Conservation (phyloP, 2,797 vertebrate genomes). For the Sebastes itinus region DNA sequence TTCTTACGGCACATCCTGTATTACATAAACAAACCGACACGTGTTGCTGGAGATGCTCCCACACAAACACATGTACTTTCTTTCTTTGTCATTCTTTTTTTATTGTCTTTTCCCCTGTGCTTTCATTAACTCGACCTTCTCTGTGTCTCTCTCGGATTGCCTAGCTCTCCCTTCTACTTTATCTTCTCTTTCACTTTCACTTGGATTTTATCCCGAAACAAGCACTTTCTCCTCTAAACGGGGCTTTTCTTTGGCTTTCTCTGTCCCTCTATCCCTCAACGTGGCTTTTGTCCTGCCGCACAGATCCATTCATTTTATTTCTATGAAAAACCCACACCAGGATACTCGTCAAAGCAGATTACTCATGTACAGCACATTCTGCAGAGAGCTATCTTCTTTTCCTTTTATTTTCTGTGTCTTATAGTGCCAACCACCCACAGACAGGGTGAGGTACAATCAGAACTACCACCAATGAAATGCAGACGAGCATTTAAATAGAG, state of each 20-base stretch:
- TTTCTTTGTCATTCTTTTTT: slow-evolving; percentile 6
- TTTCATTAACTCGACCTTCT: slow-evolving; percentile 21
- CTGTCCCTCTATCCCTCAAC: slow-evolving; percentile 27
- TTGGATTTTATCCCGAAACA: slow-evolving; percentile 31
- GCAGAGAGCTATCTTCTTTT: slow-evolving; percentile 6
- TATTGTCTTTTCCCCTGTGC: neutral
- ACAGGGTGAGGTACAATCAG: slow-evolving; percentile 37
- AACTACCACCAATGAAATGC: slow-evolving; percentile 39
- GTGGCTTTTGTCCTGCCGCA: slow-evolving; percentile 54
- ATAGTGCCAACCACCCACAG: slow-evolving; percentile 63
- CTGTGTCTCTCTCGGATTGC: slow-evolving; percentile 10
- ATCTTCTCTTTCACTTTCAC: slow-evolving; percentile 21
- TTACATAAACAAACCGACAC: slow-evolving; percentile 24
- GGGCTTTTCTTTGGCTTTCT: slow-evolving; percentile 28
- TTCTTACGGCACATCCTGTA: neutral
- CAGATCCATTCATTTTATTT: slow-evolving; percentile 53
- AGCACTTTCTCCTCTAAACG: slow-evolving; percentile 32
- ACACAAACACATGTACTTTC: slow-evolving; percentile 25
- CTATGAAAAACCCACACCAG: slow-evolving; percentile 56
- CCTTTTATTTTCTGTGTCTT: slow-evolving; percentile 34
- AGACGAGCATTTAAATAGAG: slow-evolving; percentile 30
- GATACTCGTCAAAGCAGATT: slow-evolving; percentile 66
- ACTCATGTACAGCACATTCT: slow-evolving; percentile 48
- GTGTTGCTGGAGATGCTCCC: slow-evolving; percentile 22
- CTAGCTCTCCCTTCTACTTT: neutral